Percentiles rank a stretch among this genome's conserved stretches.
phyloP scores from a whole-genome alignment of 2,888 invertebrate species.

The Agrotis segetum region DNA sequence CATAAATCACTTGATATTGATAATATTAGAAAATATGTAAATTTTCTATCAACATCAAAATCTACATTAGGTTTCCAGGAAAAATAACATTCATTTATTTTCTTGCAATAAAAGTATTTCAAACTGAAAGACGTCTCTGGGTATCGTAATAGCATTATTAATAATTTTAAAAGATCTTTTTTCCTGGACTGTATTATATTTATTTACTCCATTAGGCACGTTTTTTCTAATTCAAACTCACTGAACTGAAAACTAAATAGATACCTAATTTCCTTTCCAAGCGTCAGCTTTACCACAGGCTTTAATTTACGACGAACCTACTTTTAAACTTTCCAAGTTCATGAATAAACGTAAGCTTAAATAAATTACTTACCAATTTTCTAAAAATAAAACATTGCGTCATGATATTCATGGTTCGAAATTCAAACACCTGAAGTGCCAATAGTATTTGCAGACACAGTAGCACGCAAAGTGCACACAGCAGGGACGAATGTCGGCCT shows the following conservation, averaged over 20 bases:
- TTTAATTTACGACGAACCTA: background rate
- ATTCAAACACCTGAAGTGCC: constrained; percentile 18
- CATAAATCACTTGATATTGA: constrained; percentile 30
- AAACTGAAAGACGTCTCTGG: background rate
- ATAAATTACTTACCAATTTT: background rate
- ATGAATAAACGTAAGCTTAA: background rate
- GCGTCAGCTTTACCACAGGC: background rate
- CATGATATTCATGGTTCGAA: constrained; percentile 3
- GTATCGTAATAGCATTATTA: background rate
- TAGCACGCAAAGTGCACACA: constrained; percentile 30
- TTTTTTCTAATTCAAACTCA: constrained; percentile 1
- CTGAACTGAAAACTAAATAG: background rate
- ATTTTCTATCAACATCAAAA: constrained; percentile 11
- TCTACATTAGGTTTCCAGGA: background rate
- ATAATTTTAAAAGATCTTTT: background rate
- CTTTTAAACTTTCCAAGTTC: constrained; percentile 5
- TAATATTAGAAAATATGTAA: constrained; percentile 17
- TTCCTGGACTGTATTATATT: background rate
- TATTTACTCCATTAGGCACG: constrained; percentile 14
- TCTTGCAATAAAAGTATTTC: background rate
- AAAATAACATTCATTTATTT: constrained; percentile 4
- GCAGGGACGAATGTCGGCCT: background rate
- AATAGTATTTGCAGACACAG: constrained; percentile 18
- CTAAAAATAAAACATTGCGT: background rate
- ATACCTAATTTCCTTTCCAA: background rate